Conservation (phyloP, 2,113 vertebrate genomes). For the Hymenochirus boettgeri region DNA sequence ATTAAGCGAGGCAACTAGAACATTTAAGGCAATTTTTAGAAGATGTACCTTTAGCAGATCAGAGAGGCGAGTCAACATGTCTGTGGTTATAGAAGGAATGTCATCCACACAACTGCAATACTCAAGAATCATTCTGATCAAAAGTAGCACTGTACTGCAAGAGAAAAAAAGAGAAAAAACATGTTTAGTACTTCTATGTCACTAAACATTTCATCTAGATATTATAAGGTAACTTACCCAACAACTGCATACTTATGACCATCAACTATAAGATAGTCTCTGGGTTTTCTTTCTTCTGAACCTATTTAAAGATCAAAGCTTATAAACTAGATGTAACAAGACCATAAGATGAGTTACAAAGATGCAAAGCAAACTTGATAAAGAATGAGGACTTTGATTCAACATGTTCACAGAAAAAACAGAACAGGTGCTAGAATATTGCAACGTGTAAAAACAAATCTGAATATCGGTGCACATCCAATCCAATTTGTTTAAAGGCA, state of each 20-base stretch:
- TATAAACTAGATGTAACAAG: no score
- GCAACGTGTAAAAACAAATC: no score
- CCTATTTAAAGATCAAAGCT: constrained; percentile 63
- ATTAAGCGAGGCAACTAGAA: no score
- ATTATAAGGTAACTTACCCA: constrained; percentile 66
- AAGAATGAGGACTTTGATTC: no score
- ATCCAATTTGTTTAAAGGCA: no score
- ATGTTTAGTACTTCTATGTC: no score
- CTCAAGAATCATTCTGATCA: constrained; percentile 95
- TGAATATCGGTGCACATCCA: no score
- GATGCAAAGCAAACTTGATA: no score
- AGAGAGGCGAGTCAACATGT: constrained; percentile 90
- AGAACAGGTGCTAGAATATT: no score
- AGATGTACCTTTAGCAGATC: constrained; percentile 92
- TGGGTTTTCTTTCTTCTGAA: constrained; percentile 79
- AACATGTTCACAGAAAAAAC: no score
- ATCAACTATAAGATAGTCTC: constrained; percentile 82
- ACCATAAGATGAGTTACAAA: no score
- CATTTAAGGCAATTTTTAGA: no score
- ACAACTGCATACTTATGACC: constrained; percentile 91
- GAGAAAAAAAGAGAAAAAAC: constrained; percentile 36
- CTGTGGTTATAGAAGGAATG: constrained; percentile 91
- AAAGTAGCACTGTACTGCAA: constrained; percentile 88
- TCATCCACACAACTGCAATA: constrained; percentile 98
- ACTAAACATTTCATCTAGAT: not conserved